A percentile compares a stretch with the other conserved stretches of the same genome.
phyloP scores from a whole-genome alignment of 2,113 vertebrate genomes.

The Nyctereutes procyonoides region DNA sequence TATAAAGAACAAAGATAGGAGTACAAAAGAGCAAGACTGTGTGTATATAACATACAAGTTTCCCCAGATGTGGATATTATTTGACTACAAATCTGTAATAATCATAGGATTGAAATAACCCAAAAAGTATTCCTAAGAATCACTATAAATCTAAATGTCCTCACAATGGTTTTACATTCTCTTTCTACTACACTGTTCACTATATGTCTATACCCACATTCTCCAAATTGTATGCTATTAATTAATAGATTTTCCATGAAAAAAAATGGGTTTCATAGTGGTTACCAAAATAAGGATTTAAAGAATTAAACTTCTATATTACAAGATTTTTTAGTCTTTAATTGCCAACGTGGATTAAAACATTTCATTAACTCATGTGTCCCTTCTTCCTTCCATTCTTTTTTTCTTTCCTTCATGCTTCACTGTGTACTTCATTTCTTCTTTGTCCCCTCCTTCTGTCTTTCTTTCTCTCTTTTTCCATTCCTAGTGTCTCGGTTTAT shows the following conservation, averaged over 20 bases:
- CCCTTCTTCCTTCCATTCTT: not conserved
- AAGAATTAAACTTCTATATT: not conserved
- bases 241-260: not conserved
- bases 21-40: not conserved
- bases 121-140: not conserved
- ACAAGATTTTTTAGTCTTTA: not conserved
- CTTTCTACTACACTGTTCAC: not conserved
- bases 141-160: not conserved
- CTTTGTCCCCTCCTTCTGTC: not conserved
- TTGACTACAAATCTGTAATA: constrained; percentile 31
- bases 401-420: not conserved
- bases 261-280: not conserved
- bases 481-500: not conserved
- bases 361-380: not conserved
- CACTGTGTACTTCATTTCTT: not conserved
- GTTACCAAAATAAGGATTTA: not conserved
- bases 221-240: not conserved
- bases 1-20: not conserved
- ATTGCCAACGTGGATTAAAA: not conserved
- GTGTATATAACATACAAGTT: not conserved
- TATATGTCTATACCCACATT: not conserved
- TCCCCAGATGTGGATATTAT: not conserved
- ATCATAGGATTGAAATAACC: not conserved
- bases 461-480: not conserved
- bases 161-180: not conserved